Conservation (phyloP, 2,888 invertebrate genomes). For the Malthinus flaveolus region DNA sequence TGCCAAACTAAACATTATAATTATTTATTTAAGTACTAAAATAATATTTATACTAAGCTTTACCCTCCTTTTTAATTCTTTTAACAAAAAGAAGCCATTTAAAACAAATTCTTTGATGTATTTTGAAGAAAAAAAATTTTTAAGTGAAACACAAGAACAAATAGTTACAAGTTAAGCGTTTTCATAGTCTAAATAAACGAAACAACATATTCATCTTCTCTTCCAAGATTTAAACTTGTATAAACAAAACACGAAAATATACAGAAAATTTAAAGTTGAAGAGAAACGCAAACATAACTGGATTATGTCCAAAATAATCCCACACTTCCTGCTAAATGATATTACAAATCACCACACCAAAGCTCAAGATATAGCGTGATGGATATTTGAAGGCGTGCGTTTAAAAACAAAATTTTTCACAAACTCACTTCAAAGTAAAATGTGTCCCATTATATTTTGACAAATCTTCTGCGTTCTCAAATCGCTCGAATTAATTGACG, state of each 20-base stretch:
- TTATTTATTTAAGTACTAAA: constrained; percentile 3
- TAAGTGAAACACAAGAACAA: constrained; percentile 32
- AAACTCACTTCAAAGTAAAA: constrained; percentile 1
- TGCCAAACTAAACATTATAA: background rate
- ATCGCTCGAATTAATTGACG: background rate
- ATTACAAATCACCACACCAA: constrained; percentile 35
- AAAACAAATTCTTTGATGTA: constrained; percentile 29
- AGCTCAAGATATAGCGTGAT: constrained; percentile 17
- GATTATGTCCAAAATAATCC: constrained; percentile 42
- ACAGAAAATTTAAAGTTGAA: constrained; percentile 15
- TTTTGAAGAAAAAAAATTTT: constrained; percentile 26
- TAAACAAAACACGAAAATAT: constrained; percentile 16
- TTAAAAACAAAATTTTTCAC: background rate
- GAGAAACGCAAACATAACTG: constrained; percentile 33
- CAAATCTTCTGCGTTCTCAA: no score
- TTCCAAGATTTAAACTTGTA: constrained; percentile 17
- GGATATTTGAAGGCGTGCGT: constrained; percentile 21
- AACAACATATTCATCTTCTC: constrained; percentile 34
- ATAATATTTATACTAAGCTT: background rate
- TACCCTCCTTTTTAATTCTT: background rate
- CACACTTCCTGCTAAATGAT: constrained; percentile 37
- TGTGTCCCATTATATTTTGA: no score
- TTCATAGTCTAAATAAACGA: constrained; percentile 31
- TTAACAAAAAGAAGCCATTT: background rate
- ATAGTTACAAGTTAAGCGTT: constrained; percentile 37